These are phyloP conservation scores for Eupithecia centaureata DNA, from an alignment of 2,888 invertebrate genomes.

Conservation along the genomic window DNA sequence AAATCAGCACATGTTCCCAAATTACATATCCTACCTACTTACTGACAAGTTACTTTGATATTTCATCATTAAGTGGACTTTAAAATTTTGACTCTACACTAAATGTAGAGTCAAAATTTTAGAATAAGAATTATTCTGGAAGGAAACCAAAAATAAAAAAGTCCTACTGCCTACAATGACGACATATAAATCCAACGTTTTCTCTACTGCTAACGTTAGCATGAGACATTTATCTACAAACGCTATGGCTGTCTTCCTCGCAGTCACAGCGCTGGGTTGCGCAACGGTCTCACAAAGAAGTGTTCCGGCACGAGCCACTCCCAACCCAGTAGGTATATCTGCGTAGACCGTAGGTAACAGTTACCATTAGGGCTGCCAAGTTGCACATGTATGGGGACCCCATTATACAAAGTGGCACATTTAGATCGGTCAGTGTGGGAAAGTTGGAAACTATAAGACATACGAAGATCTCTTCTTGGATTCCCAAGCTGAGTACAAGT, in stretches of 20 bases:
- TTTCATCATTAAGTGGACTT: too few relatives aligned
- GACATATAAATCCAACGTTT: not conserved
- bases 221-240: not conserved
- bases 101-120: not conserved
- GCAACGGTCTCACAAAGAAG: conserved; percentile 47
- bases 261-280: conserved; percentile 18
- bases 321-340: conserved; percentile 15
- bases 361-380: conserved; percentile 2
- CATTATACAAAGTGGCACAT: too few relatives aligned
- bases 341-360: conserved; percentile 9
- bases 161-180: not conserved
- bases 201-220: not conserved
- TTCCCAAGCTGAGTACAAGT: too few relatives aligned
- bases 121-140: not conserved
- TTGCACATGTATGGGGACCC: not conserved
- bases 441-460: too few relatives aligned
- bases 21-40: too few relatives aligned
- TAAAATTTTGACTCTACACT: too few relatives aligned
- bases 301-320: conserved; percentile 33
- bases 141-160: not conserved
- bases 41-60: too few relatives aligned
- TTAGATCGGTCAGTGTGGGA: too few relatives aligned
- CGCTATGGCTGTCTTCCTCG: conserved; percentile 4
- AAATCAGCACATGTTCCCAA: too few relatives aligned
- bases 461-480: too few relatives aligned